Conservation (phyloP, 2,113 vertebrate genomes). For the Microtus montanus region DNA sequence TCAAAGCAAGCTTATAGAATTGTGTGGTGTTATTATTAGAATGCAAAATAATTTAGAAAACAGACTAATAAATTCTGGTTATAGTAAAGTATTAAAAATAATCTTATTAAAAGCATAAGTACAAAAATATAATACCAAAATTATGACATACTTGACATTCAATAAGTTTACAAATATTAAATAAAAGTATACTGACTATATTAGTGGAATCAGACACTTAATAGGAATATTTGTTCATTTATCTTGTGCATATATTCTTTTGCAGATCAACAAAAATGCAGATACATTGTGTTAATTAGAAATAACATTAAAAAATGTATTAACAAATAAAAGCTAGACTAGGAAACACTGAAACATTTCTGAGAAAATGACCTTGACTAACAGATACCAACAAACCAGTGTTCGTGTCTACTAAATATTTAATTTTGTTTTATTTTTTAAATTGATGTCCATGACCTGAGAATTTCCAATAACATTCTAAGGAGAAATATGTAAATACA, state of each 20-base stretch:
- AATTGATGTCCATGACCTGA: background rate
- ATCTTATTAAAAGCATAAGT: background rate
- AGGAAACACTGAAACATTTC: background rate
- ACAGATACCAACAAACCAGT: background rate
- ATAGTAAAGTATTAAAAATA: background rate
- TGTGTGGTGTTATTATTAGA: background rate
- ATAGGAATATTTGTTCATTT: background rate
- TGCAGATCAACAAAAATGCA: background rate
- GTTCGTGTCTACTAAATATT: background rate
- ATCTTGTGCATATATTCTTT: background rate
- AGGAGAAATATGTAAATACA: background rate
- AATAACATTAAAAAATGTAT: background rate
- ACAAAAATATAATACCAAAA: background rate
- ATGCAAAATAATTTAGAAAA: background rate
- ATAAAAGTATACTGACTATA: background rate
- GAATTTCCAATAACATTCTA: background rate
- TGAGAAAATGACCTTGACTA: background rate
- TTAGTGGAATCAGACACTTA: background rate
- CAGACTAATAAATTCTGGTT: background rate
- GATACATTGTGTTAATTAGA: background rate
- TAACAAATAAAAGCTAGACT: background rate
- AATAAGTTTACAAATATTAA: background rate
- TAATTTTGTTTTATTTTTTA: background rate
- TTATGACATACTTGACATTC: background rate
- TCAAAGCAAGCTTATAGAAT: background rate